A percentile compares a stretch with the other conserved stretches of the same genome.
Evolutionary conservation across 2,888 invertebrate genomes (phyloP).

Genomic region (Oxycera nigricornis): DNA sequence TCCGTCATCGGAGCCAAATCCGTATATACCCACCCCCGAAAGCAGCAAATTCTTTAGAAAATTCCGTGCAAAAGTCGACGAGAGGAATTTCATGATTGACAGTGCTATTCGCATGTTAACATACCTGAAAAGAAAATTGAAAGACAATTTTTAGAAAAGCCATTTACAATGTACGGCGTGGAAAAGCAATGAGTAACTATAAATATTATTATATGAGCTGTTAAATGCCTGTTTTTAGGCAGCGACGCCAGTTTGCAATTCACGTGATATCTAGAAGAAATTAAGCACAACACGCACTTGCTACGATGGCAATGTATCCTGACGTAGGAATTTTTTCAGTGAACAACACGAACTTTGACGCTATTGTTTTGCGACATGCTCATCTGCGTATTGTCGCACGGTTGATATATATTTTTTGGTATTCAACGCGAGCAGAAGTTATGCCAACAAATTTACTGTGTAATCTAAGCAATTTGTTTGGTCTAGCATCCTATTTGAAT

Average conservation of each 20-base stretch:
- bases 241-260: background rate
- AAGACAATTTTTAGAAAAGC: background rate
- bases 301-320: too few relatives aligned
- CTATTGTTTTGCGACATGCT: too few relatives aligned
- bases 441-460: too few relatives aligned
- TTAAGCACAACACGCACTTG: too few relatives aligned
- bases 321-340: too few relatives aligned
- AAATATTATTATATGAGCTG: background rate
- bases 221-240: background rate
- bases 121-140: slow-evolving; percentile 23
- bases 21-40: background rate
- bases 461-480: too few relatives aligned
- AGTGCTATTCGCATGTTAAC: background rate
- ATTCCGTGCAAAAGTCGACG: slow-evolving; percentile 7
- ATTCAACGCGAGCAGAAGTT: too few relatives aligned
- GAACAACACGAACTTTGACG: too few relatives aligned
- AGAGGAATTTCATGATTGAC: slow-evolving; percentile 11
- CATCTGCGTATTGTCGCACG: too few relatives aligned
- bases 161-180: background rate
- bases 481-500: too few relatives aligned
- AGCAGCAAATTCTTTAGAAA: slow-evolving; percentile 19
- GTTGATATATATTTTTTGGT: too few relatives aligned
- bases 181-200: background rate
- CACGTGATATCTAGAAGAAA: background rate
- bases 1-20: background rate